phyloP scores from a whole-genome alignment of 2,888 invertebrate species.

The Caenorhabditis zanzibari region DNA sequence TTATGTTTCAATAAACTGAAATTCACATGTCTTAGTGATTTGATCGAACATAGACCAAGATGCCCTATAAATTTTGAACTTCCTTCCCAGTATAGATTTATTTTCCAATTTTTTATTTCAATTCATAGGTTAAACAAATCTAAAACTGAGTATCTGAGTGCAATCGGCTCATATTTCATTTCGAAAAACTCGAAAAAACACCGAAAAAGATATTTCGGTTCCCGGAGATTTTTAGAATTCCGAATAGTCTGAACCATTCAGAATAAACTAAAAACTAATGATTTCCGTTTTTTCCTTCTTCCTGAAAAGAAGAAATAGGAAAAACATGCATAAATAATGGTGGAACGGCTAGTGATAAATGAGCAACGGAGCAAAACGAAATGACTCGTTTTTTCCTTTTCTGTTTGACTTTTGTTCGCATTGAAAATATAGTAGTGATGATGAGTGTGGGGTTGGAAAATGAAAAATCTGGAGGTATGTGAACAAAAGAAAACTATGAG shows the following conservation, averaged over 20 bases:
- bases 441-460: neutral
- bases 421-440: neutral
- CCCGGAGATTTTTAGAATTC: neutral
- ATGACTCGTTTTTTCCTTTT: conserved; percentile 1
- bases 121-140: conserved; percentile 3
- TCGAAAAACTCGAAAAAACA: conserved; percentile 12
- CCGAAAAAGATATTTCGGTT: neutral
- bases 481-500: neutral
- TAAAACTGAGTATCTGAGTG: conserved; percentile 6
- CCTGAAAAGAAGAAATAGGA: conserved; percentile 5
- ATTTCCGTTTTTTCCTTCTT: conserved; percentile 11
- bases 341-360: conserved; percentile 40
- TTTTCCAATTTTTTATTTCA: neutral
- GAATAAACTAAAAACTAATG: conserved; percentile 20
- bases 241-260: neutral
- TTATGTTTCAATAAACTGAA: no score
- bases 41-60: no score
- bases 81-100: no score
- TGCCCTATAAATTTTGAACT: no score
- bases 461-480: neutral
- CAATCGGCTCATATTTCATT: conserved; percentile 21
- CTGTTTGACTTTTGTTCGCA: conserved; percentile 4
- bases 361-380: conserved; percentile 16
- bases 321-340: conserved; percentile 52
- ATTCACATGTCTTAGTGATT: no score